These are phyloP conservation scores for Morus bassanus DNA, from an alignment of 2,797 vertebrate genomes.

Conservation along the genomic window DNA sequence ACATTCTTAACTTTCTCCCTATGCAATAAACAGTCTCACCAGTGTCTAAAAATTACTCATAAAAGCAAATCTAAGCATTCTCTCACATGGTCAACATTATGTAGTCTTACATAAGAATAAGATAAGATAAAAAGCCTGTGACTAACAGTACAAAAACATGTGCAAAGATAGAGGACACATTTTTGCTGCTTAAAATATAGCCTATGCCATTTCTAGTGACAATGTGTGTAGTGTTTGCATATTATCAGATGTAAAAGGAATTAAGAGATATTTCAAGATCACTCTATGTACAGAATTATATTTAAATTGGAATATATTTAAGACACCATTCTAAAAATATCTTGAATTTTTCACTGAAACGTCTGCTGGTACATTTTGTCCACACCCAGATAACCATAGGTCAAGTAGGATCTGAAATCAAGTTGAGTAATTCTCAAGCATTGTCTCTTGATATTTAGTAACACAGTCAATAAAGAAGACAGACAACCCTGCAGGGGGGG, in stretches of 20 bases:
- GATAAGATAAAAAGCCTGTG: not conserved
- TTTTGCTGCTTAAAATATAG: conserved; percentile 11
- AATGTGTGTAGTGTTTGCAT: not conserved
- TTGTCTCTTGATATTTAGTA: not conserved
- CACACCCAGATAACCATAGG: not conserved
- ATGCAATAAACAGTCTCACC: conserved; percentile 11
- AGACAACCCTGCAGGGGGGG: not conserved
- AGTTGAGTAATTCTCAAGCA: not conserved
- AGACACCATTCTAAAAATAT: not conserved
- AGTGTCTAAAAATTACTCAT: conserved; percentile 48
- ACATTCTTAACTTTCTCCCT: conserved; percentile 1
- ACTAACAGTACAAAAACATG: not conserved
- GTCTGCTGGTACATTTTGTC: not conserved
- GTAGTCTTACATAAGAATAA: not conserved
- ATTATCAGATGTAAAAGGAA: conserved; percentile 1
- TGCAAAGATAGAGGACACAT: not conserved
- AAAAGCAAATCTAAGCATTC: not conserved
- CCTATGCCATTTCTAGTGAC: not conserved
- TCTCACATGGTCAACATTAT: not conserved
- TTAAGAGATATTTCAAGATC: not conserved
- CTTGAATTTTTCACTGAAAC: not conserved
- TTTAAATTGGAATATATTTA: not conserved
- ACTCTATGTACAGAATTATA: not conserved
- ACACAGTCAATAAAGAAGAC: not conserved
- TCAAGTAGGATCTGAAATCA: not conserved